These are phyloP conservation scores for Megalurothrips usitatus DNA, from an alignment of 2,888 invertebrate genomes.

Conservation along the genomic window DNA sequence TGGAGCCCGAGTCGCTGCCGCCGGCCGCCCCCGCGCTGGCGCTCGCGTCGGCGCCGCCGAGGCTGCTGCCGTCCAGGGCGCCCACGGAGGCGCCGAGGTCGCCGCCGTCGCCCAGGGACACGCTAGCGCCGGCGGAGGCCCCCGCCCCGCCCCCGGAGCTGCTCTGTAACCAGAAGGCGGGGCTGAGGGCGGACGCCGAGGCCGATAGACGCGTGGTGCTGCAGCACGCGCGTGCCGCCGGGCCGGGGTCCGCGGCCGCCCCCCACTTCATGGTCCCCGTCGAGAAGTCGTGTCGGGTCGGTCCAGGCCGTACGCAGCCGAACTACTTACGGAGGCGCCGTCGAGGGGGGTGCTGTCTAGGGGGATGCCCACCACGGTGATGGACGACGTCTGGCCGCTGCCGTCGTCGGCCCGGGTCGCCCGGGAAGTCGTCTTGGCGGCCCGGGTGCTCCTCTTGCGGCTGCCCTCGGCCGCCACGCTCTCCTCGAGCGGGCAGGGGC, in stretches of 20 bases:
- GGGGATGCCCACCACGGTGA: not conserved
- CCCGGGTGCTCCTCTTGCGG: no score
- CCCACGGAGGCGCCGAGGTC: not conserved
- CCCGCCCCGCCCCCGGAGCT: not conserved
- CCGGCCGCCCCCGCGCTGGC: not conserved
- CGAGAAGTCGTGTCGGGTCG: not conserved
- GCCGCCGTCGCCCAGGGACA: conserved; percentile 15
- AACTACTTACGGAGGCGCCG: not conserved
- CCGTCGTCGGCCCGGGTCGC: no score
- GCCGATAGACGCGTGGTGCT: not conserved
- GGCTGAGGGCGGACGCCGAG: not conserved
- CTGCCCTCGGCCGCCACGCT: no score
- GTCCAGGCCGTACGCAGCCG: not conserved
- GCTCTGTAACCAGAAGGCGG: conserved; percentile 1
- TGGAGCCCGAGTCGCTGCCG: conserved; percentile 38
- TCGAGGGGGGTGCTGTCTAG: not conserved
- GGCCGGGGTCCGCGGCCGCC: no score
- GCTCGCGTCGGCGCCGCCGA: not conserved
- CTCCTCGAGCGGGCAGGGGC: no score
- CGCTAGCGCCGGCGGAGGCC: not conserved
- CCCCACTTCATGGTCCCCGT: no score
- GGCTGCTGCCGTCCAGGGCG: not conserved
- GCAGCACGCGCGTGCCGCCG: not conserved
- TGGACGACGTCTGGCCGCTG: not conserved
- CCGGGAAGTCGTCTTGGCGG: not conserved